Evolutionary conservation across 2,888 invertebrate genomes (phyloP).

Genomic region (Gortyna flavago): DNA sequence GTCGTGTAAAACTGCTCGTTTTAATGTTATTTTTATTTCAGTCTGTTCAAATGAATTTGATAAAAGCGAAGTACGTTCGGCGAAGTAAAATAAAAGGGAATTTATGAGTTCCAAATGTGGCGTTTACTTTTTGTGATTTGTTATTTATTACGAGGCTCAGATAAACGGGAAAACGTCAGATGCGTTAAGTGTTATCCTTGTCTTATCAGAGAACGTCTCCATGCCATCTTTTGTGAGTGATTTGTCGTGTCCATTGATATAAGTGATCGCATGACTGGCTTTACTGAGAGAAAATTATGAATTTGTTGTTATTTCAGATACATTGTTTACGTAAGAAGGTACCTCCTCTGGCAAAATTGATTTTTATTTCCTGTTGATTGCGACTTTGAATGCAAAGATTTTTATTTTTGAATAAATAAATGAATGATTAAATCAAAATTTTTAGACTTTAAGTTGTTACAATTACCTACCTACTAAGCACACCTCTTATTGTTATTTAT

Average conservation of each 20-base stretch:
- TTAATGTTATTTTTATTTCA: slow-evolving; percentile 30
- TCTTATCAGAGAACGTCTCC: slow-evolving; percentile 11
- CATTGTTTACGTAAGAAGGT: background rate
- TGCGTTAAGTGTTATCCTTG: slow-evolving; percentile 38
- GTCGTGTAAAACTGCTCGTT: slow-evolving; percentile 27
- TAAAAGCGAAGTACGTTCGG: slow-evolving; percentile 24
- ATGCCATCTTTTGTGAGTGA: slow-evolving; percentile 22
- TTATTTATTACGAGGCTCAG: slow-evolving; percentile 42
- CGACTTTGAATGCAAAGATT: no score
- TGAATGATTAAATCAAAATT: background rate
- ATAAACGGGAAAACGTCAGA: slow-evolving; percentile 32
- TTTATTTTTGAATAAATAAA: background rate
- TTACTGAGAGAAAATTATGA: background rate
- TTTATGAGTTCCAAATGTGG: slow-evolving; percentile 40
- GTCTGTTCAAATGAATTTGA: slow-evolving; percentile 38
- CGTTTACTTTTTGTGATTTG: slow-evolving; percentile 40
- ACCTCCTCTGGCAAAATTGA: background rate
- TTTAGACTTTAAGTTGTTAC: background rate
- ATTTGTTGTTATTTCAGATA: background rate
- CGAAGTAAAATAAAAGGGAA: slow-evolving; percentile 37
- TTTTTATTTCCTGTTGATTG: background rate
- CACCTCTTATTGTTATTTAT: background rate
- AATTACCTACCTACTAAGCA: background rate
- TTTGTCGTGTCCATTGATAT: slow-evolving; percentile 4
- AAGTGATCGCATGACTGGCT: slow-evolving; percentile 16